Evolutionary conservation across 1,140 invertebrate genomes (phyloP).

Genomic region (Drosophila paulistorum): DNA sequence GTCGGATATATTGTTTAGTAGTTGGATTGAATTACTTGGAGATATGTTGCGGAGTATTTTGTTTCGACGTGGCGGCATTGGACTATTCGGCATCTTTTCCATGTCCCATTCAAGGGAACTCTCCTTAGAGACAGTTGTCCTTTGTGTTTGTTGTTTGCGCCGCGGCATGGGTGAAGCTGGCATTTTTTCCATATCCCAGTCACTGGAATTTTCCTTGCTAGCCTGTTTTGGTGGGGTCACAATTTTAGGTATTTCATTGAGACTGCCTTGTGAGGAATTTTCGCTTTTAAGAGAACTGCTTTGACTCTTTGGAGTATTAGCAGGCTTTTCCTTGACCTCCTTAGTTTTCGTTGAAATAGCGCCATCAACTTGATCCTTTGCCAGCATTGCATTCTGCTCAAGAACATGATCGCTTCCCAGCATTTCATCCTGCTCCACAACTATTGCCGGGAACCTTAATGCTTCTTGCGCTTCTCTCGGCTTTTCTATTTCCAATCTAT

Average conservation of each 20-base stretch:
- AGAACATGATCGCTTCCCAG: slow-evolving; percentile 13
- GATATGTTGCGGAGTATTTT: slow-evolving; percentile 40
- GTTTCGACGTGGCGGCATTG: slow-evolving; percentile 61
- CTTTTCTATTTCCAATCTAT: neutral
- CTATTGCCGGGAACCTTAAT: slow-evolving; percentile 49
- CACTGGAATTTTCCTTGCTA: slow-evolving; percentile 70
- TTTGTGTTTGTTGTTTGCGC: slow-evolving; percentile 27
- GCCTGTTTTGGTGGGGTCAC: slow-evolving; percentile 43
- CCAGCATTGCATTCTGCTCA: slow-evolving; percentile 34
- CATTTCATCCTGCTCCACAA: slow-evolving; percentile 39
- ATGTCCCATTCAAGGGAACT: slow-evolving; percentile 78
- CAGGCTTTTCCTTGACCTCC: neutral
- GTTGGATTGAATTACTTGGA: slow-evolving; percentile 61
- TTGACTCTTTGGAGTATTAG: neutral
- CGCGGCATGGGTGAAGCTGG: slow-evolving; percentile 68
- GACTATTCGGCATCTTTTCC: slow-evolving; percentile 76
- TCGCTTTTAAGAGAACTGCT: slow-evolving; percentile 42
- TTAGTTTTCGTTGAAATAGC: slow-evolving; percentile 10
- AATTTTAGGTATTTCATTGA: slow-evolving; percentile 44
- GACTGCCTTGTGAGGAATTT: slow-evolving; percentile 51
- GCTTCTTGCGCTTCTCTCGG: neutral
- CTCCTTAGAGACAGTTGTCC: slow-evolving; percentile 42
- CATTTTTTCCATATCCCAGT: slow-evolving; percentile 80
- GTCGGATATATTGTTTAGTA: slow-evolving; percentile 65
- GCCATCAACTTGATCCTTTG: slow-evolving; percentile 4